Percentiles rank a stretch among this genome's conserved stretches.
phyloP scores from a whole-genome alignment of 2,797 vertebrate genomes.

The Brachyalestes nurse region DNA sequence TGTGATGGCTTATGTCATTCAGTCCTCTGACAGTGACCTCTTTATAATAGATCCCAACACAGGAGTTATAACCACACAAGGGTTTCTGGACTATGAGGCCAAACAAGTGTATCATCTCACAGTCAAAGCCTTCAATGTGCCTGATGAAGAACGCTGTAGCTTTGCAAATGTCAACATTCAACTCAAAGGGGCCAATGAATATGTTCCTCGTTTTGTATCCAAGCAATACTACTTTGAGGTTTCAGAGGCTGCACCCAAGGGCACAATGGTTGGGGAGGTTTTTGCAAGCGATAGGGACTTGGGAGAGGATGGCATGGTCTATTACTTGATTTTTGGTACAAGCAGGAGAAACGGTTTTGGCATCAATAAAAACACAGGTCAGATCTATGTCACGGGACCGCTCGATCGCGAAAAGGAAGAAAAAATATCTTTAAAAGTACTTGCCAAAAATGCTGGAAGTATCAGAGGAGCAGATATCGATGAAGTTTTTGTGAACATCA shows the following conservation, averaged over 20 bases:
- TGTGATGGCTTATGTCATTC: slow-evolving; percentile 90
- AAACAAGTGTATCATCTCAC: slow-evolving; percentile 95
- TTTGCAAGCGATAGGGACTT: slow-evolving; percentile 97
- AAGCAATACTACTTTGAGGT: slow-evolving; percentile 98
- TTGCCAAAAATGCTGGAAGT: slow-evolving; percentile 94
- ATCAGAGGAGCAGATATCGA: slow-evolving; percentile 95
- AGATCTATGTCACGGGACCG: slow-evolving; percentile 90
- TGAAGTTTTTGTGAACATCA: slow-evolving; percentile 94
- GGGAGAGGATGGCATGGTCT: slow-evolving; percentile 91
- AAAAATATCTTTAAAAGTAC: slow-evolving; percentile 89
- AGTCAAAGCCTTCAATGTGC: slow-evolving; percentile 95
- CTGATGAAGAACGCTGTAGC: slow-evolving; percentile 95
- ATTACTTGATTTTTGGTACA: slow-evolving; percentile 93
- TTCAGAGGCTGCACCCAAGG: slow-evolving; percentile 90
- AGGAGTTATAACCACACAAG: slow-evolving; percentile 95
- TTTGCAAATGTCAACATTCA: slow-evolving; percentile 93
- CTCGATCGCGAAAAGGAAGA: slow-evolving; percentile 97
- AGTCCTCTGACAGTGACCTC: slow-evolving; percentile 95
- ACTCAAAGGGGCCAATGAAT: slow-evolving; percentile 94
- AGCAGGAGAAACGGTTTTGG: slow-evolving; percentile 94
- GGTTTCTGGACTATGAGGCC: slow-evolving; percentile 97
- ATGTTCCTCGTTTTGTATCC: slow-evolving; percentile 96
- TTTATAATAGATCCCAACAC: slow-evolving; percentile 97
- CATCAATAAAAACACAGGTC: slow-evolving; percentile 88
- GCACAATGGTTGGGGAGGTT: slow-evolving; percentile 92